phyloP scores from a whole-genome alignment of 2,888 invertebrate genomes.

The Agrochola litura region DNA sequence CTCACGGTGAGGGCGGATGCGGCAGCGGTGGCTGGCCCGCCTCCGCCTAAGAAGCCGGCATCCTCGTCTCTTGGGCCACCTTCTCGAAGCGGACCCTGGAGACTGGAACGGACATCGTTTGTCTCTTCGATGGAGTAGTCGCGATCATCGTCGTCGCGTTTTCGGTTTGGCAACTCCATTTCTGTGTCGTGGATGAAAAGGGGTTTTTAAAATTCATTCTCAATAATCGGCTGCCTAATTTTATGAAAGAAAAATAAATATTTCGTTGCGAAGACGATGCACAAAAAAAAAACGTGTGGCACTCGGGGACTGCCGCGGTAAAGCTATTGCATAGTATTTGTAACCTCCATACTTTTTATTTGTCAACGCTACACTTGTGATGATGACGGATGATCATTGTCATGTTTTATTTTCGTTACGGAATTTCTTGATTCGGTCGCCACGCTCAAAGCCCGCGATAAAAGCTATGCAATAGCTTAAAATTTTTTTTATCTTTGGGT shows the following conservation, averaged over 20 bases:
- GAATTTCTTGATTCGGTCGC: no score
- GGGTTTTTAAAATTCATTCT: background rate
- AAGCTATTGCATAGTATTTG: no score
- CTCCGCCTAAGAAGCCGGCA: conserved; percentile 85
- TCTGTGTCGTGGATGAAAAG: conserved; percentile 80
- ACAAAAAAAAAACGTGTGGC: background rate
- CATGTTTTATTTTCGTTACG: no score
- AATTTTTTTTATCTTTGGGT: background rate
- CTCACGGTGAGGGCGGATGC: conserved; percentile 72
- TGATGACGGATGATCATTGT: no score
- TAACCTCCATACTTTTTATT: no score
- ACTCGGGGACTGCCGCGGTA: no score
- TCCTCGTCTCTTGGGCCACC: conserved; percentile 88
- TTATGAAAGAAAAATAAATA: background rate
- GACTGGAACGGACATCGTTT: conserved; percentile 91
- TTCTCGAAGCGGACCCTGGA: conserved; percentile 92
- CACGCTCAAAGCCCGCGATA: no score
- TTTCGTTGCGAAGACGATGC: no score
- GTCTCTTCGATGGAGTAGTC: conserved; percentile 84
- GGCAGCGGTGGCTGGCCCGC: conserved; percentile 74
- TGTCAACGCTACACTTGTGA: no score
- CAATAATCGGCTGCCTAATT: no score
- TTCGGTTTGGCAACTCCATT: conserved; percentile 91
- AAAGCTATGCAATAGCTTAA: no score
- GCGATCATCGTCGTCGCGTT: conserved; percentile 87